Evolutionary conservation across 2,797 vertebrate genomes (phyloP), one percentile per base, ranked within the genome.

Genomic region (Oceanodroma leucorhoa): DNA sequence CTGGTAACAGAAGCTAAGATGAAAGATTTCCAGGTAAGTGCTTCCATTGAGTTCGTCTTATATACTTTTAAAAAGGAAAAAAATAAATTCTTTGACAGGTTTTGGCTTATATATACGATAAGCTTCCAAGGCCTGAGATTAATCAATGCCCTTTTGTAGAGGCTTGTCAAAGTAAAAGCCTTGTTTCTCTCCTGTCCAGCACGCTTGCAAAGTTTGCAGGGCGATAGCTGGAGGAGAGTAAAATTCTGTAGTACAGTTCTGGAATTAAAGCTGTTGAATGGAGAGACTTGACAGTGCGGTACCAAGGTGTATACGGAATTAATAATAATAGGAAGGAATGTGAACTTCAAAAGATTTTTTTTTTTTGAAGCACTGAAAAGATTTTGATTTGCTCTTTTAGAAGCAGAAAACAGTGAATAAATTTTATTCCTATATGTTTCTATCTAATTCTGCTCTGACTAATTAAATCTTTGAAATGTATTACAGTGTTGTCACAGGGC

Each of bases 21-120:
- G 92, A 97, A 96, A 96, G 94, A 92, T 95, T 86, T 78, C 27
- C 89, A 96, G 96, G 94, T 94, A 97, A 97, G 89, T 94, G 94
- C 82, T 95, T 91, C 89, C 81, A 94, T 78, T 76, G 64, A 71
- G 86, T 91, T 94, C 5, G 5, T 90, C 82, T 61, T 34, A 20
- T 11, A 40, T 38, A 46, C 73, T 64, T 91, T 86, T 27, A 19
- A 77, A 90, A 87, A 79, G 13, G 58, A 9, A 53, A 82, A 83
- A 90, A 61, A 73, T 14, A 19, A 54, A 38, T 58, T 65, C n/a
- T 89, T 61, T 92, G 93, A 66, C 72, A 76, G 43, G n/a, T 85
- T 93, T 83, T 85, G 23, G 57, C 29, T 79, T 75, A 4, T 21
- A 40, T 45, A 6, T 60, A 38, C 1, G 0, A 75, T 89, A 48